Base-by-base conservation (phyloP, 2,888 invertebrate genomes). In the Papilio protenor region DNA sequence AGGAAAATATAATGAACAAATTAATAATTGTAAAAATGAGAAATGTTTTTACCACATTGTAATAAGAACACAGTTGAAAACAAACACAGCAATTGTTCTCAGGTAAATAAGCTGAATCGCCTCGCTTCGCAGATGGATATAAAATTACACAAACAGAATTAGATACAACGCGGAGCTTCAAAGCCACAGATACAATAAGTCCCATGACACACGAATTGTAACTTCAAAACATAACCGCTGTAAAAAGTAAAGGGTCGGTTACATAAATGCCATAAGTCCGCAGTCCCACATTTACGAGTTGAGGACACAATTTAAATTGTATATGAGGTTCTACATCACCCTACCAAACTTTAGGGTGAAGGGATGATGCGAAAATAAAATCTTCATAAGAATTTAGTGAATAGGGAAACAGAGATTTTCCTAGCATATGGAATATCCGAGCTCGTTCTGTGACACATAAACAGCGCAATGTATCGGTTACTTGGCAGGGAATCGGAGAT, bases 251-350 rank as follows among this genome's bases (percentile, higher is more conserved):
- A 87, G 86, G 88, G 86, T 81, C 82, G 78, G 64, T 79, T 79
- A 81, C 83, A 83, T 81, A 82, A 84, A 86, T 82, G 83, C 84
- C 80, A 79, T 84, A 87, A 87, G 84, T 86, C 86, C 82, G 79
- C 80, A 83, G 80, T 81, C 79, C 76, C 79, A 84, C 87, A 82
- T 90, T 89, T 87, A 88, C 86, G 88, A 86, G 85, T 86, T 87
- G 78, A 87, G 88, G 87, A 85, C 90, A 87, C 87, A 87, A 90
- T 92, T 92, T 91, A 92, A 92, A 92, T 92, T 91, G 90, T 90
- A 90, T 90, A 91, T 91, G 87, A 88, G 86, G 80, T 83, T 83
- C 83, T 84, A 84, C 82, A 82, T 82, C 84, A 81, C 77, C 81
- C 81, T 81, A 78, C 80, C 79, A 83, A 87, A 86, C 77, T 87